Evolutionary conservation across 2,113 vertebrate species (phyloP).

Genomic region (Sebastes fasciatus): DNA sequence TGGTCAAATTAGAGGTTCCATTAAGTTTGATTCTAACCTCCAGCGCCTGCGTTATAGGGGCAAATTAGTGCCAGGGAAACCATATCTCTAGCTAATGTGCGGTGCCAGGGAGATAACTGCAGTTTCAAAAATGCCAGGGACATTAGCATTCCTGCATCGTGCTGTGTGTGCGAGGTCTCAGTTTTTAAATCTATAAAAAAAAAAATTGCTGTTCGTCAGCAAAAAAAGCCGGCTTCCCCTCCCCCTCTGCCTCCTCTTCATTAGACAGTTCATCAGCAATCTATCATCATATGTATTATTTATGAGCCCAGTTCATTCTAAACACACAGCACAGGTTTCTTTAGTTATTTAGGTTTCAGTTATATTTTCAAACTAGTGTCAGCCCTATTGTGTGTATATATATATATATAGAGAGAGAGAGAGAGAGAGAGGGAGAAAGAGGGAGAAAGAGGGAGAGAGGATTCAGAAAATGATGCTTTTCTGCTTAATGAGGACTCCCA

Average conservation of each 20-base stretch:
- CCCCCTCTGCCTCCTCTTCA: constrained; percentile 66
- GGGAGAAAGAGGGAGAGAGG: constrained; percentile 8
- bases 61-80: constrained; percentile 65
- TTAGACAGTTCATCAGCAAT: constrained; percentile 83
- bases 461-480: constrained; percentile 53
- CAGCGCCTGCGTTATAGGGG: constrained; percentile 34
- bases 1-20: constrained; percentile 69
- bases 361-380: constrained; percentile 45
- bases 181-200: constrained; percentile 72
- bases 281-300: constrained; percentile 79
- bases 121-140: constrained; percentile 70
- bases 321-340: constrained; percentile 56
- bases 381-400: constrained; percentile 49
- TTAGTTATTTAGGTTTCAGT: constrained; percentile 57
- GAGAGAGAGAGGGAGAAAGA: constrained; percentile 7
- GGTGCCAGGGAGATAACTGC: constrained; percentile 69
- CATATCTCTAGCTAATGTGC: constrained; percentile 68
- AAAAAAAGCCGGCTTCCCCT: constrained; percentile 45
- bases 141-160: constrained; percentile 70
- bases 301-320: constrained; percentile 68
- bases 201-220: constrained; percentile 73
- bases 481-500: constrained; percentile 48
- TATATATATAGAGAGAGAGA: background rate
- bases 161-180: constrained; percentile 29
- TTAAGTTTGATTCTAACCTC: constrained; percentile 65